Base-by-base conservation (phyloP, 2,888 invertebrate species). In the Calameuta filiformis region DNA sequence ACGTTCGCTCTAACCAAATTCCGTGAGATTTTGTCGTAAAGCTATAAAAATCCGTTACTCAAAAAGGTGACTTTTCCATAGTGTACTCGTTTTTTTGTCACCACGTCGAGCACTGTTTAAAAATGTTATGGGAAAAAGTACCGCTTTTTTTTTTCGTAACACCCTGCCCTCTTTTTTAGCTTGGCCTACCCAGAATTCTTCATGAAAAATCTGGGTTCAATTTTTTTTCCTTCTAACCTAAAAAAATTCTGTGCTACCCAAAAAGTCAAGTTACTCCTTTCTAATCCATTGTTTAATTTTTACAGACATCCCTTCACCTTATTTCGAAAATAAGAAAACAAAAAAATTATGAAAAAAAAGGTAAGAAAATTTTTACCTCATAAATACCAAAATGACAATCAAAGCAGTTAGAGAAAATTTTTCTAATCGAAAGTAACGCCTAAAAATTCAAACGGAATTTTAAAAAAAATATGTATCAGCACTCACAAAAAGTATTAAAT, bases 21-120 rank as follows among this genome's bases (percentile, higher is more conserved):
- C 40, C 40, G 23, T 23, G 40, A 23, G 40, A 56, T 56, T 56
- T 56, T 23, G 40, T 56, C 35, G 35, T n/a, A 73, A 75, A 80
- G 31, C 30, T 35, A 69, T 73, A 77, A 82, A 56, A 79, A 56
- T 76, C 81, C 79, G 80, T 85, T 85, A 79, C 76, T 75, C 31
- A 80, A 80, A 82, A 82, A 84, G 35, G 12, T 79, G 82, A 81
- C 83, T 82, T 80, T 23, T 73, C 40, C 40, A 56, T 56, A 23
- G 23, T 56, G 40, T 23, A 56, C 40, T 56, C 1, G 23, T 56
- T 56, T 23, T 23, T 56, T 56, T 56, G 15, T 9, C 23, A 23
- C 6, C 40, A 56, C 40, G 0, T 56, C 23, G 23, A 56, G 40
- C 15, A 56, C 9, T 56, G 23, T 56, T 56, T 56, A 56, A 56